Base-by-base conservation (phyloP, 1,140 invertebrate species). In the Melipona quadrifasciata region DNA sequence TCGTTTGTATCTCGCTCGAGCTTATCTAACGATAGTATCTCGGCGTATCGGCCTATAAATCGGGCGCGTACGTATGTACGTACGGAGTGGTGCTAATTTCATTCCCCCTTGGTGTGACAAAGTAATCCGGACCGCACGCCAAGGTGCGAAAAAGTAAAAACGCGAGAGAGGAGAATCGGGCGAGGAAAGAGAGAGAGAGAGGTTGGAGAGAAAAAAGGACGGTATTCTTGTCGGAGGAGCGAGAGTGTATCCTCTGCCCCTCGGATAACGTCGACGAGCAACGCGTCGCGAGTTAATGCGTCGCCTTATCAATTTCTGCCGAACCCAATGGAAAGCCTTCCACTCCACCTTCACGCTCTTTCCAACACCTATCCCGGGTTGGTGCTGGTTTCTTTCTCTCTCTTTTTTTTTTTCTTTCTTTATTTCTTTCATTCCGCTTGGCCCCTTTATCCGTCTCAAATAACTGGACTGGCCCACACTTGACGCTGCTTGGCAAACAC, bases 401-500 rank as follows among this genome's bases (percentile, higher is more conserved):
- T 57, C 16, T 55, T 17, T 55, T 57, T 19, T 57, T 57, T 57
- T 17, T 64, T 17, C 10, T 19, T 8, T 17, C 19, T 8, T 57
- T 19, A 31, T 34, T 71, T 87, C 80, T 84, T 73, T 75, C 80
- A 21, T 82, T 34, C 58, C 11, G 53, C 51, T 31, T 21, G 72
- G 51, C 47, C 72, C 82, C 81, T 86, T 89, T 86, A 88, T 91
- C 86, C 91, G 73, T 89, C 88, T 90, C 82, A 72, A 87, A 87
- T 91, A 92, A 92, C 91, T 91, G 87, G 86, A 90, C 80, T 91
- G 89, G 87, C 89, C 91, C 86, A 91, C 89, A 92, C 92, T 90
- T 85, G 86, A 84, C 68, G 87, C 82, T 61, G 39, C 58, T 67
- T 84, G 64, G 79, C 72, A 70, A 39, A 90, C 89, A 89, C 84